Base-by-base conservation (phyloP, 2,113 vertebrate genomes). In the Callorhinus ursinus region DNA sequence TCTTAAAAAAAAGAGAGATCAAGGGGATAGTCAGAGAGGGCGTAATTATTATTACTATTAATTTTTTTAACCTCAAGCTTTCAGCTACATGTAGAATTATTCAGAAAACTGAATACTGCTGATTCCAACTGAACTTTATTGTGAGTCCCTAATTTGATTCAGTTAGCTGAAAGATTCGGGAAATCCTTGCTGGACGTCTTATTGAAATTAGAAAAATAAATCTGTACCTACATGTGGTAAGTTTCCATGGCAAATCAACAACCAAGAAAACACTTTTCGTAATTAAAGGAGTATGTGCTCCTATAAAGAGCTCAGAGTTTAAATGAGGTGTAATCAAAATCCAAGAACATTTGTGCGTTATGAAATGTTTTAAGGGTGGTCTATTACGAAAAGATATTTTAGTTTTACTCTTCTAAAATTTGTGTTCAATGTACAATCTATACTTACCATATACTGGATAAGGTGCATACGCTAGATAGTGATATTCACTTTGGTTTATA, bases 291-390 rank as follows among this genome's bases (percentile, higher is more conserved):
- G 39, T 80, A 21, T 61, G 36, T 93, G 10, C 9, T 96, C 8
- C 51, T 72, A 76, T 36, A 84, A 88, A 61, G 93, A 86, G 71
- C 49, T 90, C 36, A 53, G 87, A 84, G 69, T 88, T 95, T 87
- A 95, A 97, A 86, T 84, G 61, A 91, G 39, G 28, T 90, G 4
- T n/a, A 87, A 80, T 89, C 88, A 93, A 79, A 94, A 93, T 80
- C 39, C 28, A 90, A 71, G 46, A 93, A 63, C 53, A 65, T 69
- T 72, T 91, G 72, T 92, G 15, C 33, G 1, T 61, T 81, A 65
- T 12, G 13, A 63, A 63, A 87, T 76, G n/a, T 13, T 51, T 71
- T 95, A 93, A 92, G 36, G 69, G 61, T 31, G 81, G 22, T 87
- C 89, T 72, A 10, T 65, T 83, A 92, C 53, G 63, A 15, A 71